phyloP scores from a whole-genome alignment of 2,113 vertebrate species.

The Trichechus manatus region DNA sequence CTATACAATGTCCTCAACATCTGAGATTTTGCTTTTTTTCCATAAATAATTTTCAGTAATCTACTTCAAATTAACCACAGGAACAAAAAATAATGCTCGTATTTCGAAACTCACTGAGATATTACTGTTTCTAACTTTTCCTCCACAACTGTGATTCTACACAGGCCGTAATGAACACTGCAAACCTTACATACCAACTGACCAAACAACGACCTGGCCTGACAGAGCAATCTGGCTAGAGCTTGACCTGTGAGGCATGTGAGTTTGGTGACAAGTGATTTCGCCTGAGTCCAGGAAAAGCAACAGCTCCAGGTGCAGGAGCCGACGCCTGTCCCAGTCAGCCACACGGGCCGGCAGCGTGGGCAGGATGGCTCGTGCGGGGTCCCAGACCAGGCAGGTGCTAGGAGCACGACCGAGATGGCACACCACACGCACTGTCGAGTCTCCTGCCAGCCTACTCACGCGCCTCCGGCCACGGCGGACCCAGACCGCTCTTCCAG shows the following conservation, averaged over 20 bases:
- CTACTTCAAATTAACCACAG: conserved; percentile 20
- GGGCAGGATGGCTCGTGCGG: not conserved
- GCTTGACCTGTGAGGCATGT: not conserved
- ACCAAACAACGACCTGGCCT: not conserved
- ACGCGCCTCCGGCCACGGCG: not conserved
- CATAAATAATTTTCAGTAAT: conserved; percentile 4
- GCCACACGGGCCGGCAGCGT: not conserved
- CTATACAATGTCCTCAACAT: not conserved
- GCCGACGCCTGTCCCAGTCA: not conserved
- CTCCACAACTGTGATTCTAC: not conserved
- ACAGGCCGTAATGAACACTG: not conserved
- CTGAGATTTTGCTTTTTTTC: not conserved
- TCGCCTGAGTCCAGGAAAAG: not conserved
- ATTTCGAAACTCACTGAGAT: conserved; percentile 39
- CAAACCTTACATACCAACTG: not conserved
- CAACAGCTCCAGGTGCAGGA: not conserved
- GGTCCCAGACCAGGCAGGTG: not conserved
- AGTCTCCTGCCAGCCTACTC: not conserved
- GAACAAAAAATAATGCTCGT: not conserved
- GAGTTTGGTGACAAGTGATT: not conserved
- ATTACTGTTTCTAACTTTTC: not conserved
- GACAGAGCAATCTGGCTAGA: not conserved
- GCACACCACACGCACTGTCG: not conserved
- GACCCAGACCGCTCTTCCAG: not conserved
- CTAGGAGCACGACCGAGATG: not conserved